These are phyloP conservation scores for Caenorhabditis angaria DNA, from an alignment of 2,888 invertebrate genomes.

Conservation along the genomic window DNA sequence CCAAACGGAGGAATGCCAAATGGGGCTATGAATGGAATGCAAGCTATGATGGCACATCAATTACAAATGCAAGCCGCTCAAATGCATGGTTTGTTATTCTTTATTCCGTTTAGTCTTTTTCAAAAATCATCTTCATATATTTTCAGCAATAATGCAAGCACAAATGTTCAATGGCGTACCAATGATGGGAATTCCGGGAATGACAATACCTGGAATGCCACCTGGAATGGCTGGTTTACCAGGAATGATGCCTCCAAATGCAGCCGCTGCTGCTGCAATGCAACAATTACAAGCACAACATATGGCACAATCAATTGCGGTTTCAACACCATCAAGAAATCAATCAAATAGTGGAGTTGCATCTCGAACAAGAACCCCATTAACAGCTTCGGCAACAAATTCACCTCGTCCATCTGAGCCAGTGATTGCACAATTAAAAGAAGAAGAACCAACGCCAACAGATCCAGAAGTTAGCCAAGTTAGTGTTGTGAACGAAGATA, in stretches of 20 bases:
- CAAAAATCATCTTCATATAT: background rate
- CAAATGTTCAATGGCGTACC: conserved; percentile 24
- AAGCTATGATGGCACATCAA: conserved; percentile 21
- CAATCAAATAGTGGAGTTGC: conserved; percentile 44
- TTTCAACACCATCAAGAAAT: conserved; percentile 49
- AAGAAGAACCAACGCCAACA: conserved; percentile 15
- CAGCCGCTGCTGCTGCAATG: conserved; percentile 23
- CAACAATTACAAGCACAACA: conserved; percentile 27
- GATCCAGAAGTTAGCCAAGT: conserved; percentile 15
- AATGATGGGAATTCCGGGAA: conserved; percentile 35
- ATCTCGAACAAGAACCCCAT: conserved; percentile 45
- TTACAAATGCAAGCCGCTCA: conserved; percentile 18
- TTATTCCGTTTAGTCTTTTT: too few relatives aligned
- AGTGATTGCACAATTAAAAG: background rate
- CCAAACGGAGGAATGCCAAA: conserved; percentile 28
- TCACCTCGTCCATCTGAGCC: conserved; percentile 39
- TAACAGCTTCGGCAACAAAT: conserved; percentile 43
- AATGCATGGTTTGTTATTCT: conserved; percentile 6
- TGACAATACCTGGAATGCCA: conserved; percentile 34
- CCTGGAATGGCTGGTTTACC: conserved; percentile 44
- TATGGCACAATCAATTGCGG: conserved; percentile 31
- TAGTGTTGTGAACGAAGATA: conserved; percentile 27
- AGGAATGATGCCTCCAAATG: conserved; percentile 32
- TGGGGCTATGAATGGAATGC: conserved; percentile 12
- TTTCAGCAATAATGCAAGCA: conserved; percentile 22